phyloP scores from a whole-genome alignment of 2,113 vertebrate species.

The Paracanthobrama guichenoti region DNA sequence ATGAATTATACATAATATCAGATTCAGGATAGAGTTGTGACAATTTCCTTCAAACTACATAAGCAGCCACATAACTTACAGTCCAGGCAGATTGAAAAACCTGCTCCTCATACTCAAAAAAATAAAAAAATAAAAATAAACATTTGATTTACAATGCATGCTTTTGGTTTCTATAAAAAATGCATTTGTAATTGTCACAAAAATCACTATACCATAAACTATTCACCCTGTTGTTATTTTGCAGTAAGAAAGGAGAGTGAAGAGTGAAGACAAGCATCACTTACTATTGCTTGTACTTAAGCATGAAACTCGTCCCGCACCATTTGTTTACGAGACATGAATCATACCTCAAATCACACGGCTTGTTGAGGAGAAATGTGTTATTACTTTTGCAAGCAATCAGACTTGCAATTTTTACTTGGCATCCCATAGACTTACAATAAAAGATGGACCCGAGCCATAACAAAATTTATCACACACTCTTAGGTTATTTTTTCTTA shows the following conservation, averaged over 20 bases:
- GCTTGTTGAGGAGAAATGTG: constrained; percentile 12
- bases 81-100: too few species aligned
- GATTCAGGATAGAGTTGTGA: not conserved
- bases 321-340: constrained; percentile 8
- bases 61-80: not conserved
- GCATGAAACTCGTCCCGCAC: not conserved
- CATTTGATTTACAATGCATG: not conserved
- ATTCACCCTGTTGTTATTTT: not conserved
- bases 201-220: not conserved
- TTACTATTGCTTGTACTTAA: not conserved
- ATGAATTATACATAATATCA: not conserved
- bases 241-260: not conserved
- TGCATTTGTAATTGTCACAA: not conserved
- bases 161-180: not conserved
- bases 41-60: not conserved
- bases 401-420: not conserved
- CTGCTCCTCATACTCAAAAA: too few species aligned
- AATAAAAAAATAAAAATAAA: too few species aligned
- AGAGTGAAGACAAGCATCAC: not conserved
- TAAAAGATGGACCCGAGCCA: not conserved
- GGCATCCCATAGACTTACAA: not conserved
- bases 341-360: not conserved
- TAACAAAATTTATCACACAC: too few species aligned
- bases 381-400: constrained; percentile 4
- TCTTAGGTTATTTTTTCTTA: too few species aligned